Conservation (phyloP, 2,797 vertebrate species). For the Crax fasciolata region DNA sequence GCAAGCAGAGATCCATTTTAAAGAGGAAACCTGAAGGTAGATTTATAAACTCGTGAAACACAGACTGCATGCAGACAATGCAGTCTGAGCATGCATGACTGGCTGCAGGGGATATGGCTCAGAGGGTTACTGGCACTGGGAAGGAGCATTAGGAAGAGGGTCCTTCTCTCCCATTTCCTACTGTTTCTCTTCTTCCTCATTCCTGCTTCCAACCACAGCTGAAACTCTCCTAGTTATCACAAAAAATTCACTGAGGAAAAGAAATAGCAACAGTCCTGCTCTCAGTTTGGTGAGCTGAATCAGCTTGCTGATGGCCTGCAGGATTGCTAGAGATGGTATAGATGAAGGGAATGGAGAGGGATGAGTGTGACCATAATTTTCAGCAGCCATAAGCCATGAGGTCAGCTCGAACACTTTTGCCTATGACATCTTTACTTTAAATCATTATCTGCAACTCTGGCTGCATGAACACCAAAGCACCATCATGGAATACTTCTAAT, state of each 20-base stretch:
- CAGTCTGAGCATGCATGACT: background rate
- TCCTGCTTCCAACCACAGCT: background rate
- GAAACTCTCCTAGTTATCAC: background rate
- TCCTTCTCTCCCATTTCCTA: background rate
- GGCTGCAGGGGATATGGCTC: background rate
- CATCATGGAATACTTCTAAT: background rate
- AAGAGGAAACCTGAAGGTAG: background rate
- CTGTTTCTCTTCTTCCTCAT: background rate
- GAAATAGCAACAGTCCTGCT: background rate
- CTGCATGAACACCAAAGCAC: background rate
- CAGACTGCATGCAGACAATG: background rate
- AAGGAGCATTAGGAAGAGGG: background rate
- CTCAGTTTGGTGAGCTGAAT: background rate
- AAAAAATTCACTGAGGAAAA: background rate
- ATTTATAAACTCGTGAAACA: background rate
- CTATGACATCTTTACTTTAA: background rate
- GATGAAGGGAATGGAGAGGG: background rate
- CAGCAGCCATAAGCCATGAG: background rate
- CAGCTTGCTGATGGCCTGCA: background rate
- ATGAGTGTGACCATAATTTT: rapidly evolving
- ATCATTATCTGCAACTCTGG: background rate
- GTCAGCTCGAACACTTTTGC: background rate
- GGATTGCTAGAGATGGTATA: background rate
- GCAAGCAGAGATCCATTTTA: background rate
- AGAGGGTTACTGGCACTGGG: background rate